Conservation (phyloP, 2,888 invertebrate species). For the Noctua comes region DNA sequence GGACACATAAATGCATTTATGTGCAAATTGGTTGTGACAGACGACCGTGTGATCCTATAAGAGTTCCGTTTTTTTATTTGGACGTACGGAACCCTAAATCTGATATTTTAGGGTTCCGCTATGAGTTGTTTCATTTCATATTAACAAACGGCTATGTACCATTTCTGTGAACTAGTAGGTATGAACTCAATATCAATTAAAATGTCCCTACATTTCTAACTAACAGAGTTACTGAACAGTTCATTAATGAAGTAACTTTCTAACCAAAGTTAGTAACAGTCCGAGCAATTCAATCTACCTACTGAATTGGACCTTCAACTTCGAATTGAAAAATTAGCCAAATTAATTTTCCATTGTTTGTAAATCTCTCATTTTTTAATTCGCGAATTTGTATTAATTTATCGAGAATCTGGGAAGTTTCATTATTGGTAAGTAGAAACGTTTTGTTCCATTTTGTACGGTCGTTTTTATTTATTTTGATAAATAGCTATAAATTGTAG, state of each 20-base stretch:
- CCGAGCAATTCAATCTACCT: conserved; percentile 32
- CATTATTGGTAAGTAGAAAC: neutral
- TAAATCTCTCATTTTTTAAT: neutral
- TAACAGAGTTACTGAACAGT: conserved; percentile 22
- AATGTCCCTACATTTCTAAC: neutral
- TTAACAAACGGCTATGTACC: neutral
- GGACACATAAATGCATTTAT: too few relatives aligned
- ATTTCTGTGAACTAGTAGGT: neutral
- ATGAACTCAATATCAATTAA: neutral
- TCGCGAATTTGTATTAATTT: neutral
- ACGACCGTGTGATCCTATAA: too few relatives aligned
- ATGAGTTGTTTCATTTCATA: neutral
- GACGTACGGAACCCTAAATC: neutral
- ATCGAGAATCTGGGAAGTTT: neutral
- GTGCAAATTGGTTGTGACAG: too few relatives aligned
- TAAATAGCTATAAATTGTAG: neutral
- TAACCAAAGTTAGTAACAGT: conserved; percentile 23
- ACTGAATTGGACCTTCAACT: neutral
- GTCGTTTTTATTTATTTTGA: neutral
- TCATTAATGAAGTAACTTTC: conserved; percentile 46
- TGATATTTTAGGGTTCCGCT: too few relatives aligned
- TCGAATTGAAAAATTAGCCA: conserved; percentile 14
- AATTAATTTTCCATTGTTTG: conserved; percentile 19
- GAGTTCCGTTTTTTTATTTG: neutral
- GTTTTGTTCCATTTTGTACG: neutral